Base-by-base conservation (phyloP, 2,888 invertebrate genomes). In the Apamea monoglypha region DNA sequence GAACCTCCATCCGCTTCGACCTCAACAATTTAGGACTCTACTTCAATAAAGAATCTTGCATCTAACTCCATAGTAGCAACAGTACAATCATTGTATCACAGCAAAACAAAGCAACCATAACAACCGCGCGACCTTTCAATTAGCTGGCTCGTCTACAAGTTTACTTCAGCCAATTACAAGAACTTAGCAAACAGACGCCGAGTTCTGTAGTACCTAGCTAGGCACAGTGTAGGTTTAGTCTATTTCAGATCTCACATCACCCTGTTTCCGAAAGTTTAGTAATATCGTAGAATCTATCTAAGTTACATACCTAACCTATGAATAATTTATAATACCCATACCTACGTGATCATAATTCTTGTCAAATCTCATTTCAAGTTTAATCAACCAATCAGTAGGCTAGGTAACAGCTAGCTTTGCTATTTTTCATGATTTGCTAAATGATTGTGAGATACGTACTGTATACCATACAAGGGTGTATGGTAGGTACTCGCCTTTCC, bases 141-240 rank as follows among this genome's bases (percentile, higher is more conserved):
- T 79, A 74, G 68, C 71, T 47, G 29, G 63, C 71, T 68, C 47
- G 66, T 18, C 74, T 71, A 40, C 74, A 53, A 83, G 82, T 78
- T 82, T 63, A 61, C 47, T 74, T 82, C 40, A 63, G 47, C 66
- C 78, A 83, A 74, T 83, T 83, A 74, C 74, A 61, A 59, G 59
- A 71, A 83, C 74, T 83, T 82, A 61, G 53, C 64, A 53, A 66
- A 70, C 73, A 74, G 70, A 70, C 10, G n/a, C 83, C n/a, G 56
- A 66, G 53, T 66, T 73, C 59, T 69, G 47, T 59, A 59, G 32
- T 68, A 32, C 18, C n/a, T n/a, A 53, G n/a, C 25, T 53, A 59
- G 7, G 7, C 40, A 66, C 32, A 56, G 21, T 44, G 32, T 56
- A 21, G 14, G 29, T 76, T 59, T 47, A 75, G 44, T 67, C 25